Evolutionary conservation across 2,113 vertebrate species (phyloP).

Genomic region (Nibea coibor): DNA sequence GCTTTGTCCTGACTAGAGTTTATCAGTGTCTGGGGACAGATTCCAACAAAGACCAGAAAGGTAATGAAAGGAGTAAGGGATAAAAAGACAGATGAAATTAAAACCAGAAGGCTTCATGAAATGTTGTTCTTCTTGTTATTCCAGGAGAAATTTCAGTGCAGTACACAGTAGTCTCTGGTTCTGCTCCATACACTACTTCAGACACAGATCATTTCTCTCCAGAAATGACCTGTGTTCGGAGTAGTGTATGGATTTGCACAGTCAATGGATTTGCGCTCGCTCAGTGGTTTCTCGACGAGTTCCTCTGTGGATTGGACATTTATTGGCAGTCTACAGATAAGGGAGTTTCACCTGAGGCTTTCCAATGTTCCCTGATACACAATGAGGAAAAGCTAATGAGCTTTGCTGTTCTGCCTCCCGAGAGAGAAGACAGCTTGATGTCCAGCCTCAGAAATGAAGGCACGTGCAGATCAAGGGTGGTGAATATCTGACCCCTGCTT

Average conservation of each 20-base stretch:
- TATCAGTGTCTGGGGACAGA: not conserved
- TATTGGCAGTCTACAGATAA: conserved; percentile 30
- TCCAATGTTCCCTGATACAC: conserved; percentile 22
- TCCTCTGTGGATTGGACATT: conserved; percentile 8
- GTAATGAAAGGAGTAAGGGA: not conserved
- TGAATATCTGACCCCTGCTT: not conserved
- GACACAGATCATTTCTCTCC: not conserved
- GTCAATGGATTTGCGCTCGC: conserved; percentile 1
- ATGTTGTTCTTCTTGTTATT: not conserved
- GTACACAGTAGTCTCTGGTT: not conserved
- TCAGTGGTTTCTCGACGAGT: conserved; percentile 1
- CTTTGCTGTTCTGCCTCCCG: conserved; percentile 29
- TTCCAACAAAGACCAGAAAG: not conserved
- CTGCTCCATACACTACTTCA: not conserved
- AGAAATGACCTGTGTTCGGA: no score
- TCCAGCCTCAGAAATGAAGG: not conserved
- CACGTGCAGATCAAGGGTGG: not conserved
- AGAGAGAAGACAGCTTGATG: conserved; percentile 7
- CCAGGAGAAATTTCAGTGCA: not conserved
- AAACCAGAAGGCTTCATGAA: not conserved
- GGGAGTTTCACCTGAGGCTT: conserved; percentile 21
- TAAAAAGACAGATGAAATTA: not conserved
- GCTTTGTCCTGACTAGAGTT: conserved; percentile 8
- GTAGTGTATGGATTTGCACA: not conserved
- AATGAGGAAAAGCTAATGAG: conserved; percentile 40